Base-by-base conservation (phyloP, 2,888 invertebrate genomes). In the Tuberolachnus salignus region DNA sequence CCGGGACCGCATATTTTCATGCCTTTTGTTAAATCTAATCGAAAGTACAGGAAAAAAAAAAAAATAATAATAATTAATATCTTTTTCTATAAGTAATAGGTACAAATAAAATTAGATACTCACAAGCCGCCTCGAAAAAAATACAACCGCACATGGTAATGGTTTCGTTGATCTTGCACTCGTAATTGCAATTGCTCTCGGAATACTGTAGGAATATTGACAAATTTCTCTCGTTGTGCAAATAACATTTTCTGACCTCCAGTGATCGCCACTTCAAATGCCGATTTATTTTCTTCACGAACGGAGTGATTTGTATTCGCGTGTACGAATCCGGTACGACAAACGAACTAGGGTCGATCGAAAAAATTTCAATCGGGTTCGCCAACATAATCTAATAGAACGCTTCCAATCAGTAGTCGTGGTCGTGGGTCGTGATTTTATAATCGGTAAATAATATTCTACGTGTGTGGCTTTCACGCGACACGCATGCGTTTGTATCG, bases 161-260 rank as follows among this genome's bases (percentile, higher is more conserved):
- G n/a, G 74, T 74, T 14, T 64, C 13, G 6, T 74, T 74, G 1
- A 74, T 19, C 1, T 3, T 1, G 66, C 74, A 74, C 44, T 74
- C 74, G 8, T 14, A 0, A 1, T 46, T 26, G 55, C 74, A 74
- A 44, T 74, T 74, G 1, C 1, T 2, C 8, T 66, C 44, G 1
- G 64, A 44, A 14, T 74, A 74, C 13, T 23, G 53, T 61, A 66
- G 2, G 23, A 66, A 74, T 26, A 74, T 55, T 1, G 44, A 55
- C 55, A 74, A 34, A 26, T 66, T 74, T 19, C 74, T 66, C 34
- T 74, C 74, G 26, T 74, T 26, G 4, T 74, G 63, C 19, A 74
- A 44, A 26, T 55, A 74, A 44, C 74, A 74, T 55, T 74, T 74
- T 14, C 66, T 64, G 19, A 46, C n/a, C 46, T 64, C 64, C 0